Conservation (phyloP, 2,113 vertebrate species). For the Pithys albifrons region DNA sequence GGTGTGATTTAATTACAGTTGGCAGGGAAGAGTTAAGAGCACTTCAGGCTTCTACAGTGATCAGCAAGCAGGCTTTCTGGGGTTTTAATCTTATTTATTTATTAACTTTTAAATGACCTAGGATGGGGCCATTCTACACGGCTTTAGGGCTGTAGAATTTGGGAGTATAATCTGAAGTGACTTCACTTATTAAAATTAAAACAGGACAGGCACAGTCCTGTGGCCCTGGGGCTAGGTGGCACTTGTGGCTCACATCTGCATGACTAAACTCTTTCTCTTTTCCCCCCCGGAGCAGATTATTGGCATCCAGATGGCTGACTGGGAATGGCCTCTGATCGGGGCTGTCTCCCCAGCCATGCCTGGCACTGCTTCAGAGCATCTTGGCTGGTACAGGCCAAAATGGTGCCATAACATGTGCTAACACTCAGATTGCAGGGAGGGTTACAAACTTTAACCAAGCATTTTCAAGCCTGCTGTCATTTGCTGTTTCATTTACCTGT, state of each 20-base stretch:
- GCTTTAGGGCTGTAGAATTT: not conserved
- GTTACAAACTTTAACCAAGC: accelerated
- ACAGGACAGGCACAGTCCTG: not conserved
- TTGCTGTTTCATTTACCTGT: not conserved
- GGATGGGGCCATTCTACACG: not conserved
- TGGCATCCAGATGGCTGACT: not conserved
- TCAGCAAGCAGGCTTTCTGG: not conserved
- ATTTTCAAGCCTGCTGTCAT: not conserved
- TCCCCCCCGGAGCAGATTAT: not conserved
- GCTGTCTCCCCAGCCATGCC: not conserved
- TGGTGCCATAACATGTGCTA: not conserved
- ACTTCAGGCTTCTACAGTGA: not conserved
- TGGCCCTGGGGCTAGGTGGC: not conserved
- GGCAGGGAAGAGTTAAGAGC: not conserved
- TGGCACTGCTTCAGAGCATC: not conserved
- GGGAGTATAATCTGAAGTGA: not conserved
- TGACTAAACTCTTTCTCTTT: not conserved
- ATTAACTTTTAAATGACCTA: not conserved
- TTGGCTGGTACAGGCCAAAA: not conserved
- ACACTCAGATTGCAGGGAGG: not conserved
- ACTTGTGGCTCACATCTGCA: not conserved
- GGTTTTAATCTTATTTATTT: not conserved
- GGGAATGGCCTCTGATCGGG: not conserved
- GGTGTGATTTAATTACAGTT: not conserved
- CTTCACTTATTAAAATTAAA: not conserved